phyloP scores from a whole-genome alignment of 2,888 invertebrate species.

The Xestia xanthographa region DNA sequence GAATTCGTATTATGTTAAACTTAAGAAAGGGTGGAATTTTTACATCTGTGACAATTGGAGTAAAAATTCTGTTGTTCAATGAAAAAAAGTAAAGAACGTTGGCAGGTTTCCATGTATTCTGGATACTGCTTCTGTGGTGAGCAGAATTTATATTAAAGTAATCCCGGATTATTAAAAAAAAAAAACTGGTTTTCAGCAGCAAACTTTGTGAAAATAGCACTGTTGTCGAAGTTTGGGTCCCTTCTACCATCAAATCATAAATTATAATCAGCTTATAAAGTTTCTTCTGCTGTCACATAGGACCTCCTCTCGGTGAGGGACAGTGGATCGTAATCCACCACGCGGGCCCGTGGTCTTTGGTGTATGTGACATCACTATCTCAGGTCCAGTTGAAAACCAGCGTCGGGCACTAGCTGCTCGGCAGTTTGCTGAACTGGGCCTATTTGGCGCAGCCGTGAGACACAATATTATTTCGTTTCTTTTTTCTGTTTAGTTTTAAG shows the following conservation, averaged over 20 bases:
- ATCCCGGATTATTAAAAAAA: too few species aligned
- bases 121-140: neutral
- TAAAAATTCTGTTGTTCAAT: neutral
- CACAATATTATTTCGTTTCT: too few species aligned
- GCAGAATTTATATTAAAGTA: neutral
- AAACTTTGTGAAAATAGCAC: neutral
- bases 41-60: neutral
- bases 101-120: neutral
- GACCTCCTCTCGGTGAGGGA: neutral
- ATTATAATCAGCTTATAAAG: neutral
- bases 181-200: neutral
- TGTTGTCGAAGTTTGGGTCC: neutral
- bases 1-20: slow-evolving; percentile 32
- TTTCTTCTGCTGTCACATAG: neutral
- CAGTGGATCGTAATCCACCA: neutral
- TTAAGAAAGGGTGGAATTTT: slow-evolving; percentile 5
- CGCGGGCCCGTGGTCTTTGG: neutral
- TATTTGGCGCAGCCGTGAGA: too few species aligned
- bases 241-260: neutral
- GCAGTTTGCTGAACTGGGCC: too few species aligned
- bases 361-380: too few species aligned
- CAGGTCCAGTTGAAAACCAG: too few species aligned
- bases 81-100: neutral
- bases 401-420: too few species aligned
- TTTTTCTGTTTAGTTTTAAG: too few species aligned